Evolutionary conservation across 2,113 vertebrate species (phyloP), one percentile per base, ranked within the genome.

Genomic region (Syrrhaptes paradoxus): DNA sequence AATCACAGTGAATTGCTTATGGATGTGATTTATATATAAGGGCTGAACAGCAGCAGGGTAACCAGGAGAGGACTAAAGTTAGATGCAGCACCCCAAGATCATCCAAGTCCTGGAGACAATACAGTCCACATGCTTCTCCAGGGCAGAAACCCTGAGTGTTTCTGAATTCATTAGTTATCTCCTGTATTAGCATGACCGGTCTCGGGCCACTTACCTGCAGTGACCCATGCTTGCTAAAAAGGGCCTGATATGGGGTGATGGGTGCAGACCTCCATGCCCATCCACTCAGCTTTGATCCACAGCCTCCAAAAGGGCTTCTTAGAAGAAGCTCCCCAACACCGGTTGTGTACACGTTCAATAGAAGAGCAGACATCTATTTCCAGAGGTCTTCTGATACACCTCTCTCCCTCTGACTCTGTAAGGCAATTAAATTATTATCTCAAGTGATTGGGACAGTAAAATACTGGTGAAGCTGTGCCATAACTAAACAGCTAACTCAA

Each of bases 391-490:
- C 61, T 48, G 85, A 85, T 52, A 65, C 52, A 57, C 5, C 21
- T 54, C 17, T 89, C 34, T 77, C 34, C 76, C 73, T 78, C 36
- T 70, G 43, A 52, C 16, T 71, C 45, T 65, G 34, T 67, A 58
- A 75, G 34, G 49, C 66, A 85, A 85, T 87, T 91, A 93, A 93
- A 78, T 85, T 71, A 78, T 65, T 78, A 57, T 85, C 81, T 95
- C 38, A 57, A 79, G 46, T 78, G 70, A 59, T 78, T 87, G 59
- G 52, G 59, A 68, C 55, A 73, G 43, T 86, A 57, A 90, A 88
- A 94, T 66, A 54, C 68, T 59, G 31, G 36, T 84, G 79, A 91
- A 84, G 36, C 21, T 20, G 19, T 58, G 36, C 28, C 55, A 49
- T 81, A 91, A 92, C 81, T 92, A 90, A 79, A 70, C 49, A 85